Evolutionary conservation across 2,113 vertebrate species (phyloP), one percentile per base, ranked within the genome.

Genomic region (Anarrhichthys ocellatus): DNA sequence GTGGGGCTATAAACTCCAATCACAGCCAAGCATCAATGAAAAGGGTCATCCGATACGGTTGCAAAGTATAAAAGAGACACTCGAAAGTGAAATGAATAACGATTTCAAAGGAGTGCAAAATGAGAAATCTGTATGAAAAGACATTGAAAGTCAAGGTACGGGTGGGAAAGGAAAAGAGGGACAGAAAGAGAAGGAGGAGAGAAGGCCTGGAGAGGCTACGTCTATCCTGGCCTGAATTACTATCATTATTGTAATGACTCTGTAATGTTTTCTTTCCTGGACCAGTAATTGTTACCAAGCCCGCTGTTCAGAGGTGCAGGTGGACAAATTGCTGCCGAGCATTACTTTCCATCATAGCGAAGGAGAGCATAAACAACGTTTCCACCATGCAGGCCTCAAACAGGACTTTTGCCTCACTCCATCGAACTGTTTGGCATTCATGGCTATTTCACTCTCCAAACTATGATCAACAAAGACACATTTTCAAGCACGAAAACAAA

Each of bases 201-300:
- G 77, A 65, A 76, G 58, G 76, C 88, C 91, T 54, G 80, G 82
- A 82, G 88, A 92, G 91, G 67, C 81, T 61, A 81, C 73, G 75
- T 92, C 90, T 90, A 76, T 88, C 87, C 87, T 89, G 80, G 73
- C 78, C 89, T 88, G 90, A 92, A 94, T 93, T 83, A 95, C 94
- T 94, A 91, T 94, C 92, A 94, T 95, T 95, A 95, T 88, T 92
- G 87, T 94, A 94, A 95, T 94, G 93, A 88, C 89, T 94, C 91
- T 87, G 84, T 94, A 93, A 94, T 94, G 92, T 93, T 94, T 94
- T 90, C 92, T 93, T 94, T 94, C 93, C 92, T 88, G 93, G 88
- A 71, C 85, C 88, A 89, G 91, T 95, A 94, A 94, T 94, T 94
- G 92, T 94, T 95, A 88, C 90, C 94, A 93, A 94, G 84, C 91